These are phyloP conservation scores for Euleptes europaea DNA, from an alignment of 2,113 vertebrate genomes.

Conservation along the genomic window DNA sequence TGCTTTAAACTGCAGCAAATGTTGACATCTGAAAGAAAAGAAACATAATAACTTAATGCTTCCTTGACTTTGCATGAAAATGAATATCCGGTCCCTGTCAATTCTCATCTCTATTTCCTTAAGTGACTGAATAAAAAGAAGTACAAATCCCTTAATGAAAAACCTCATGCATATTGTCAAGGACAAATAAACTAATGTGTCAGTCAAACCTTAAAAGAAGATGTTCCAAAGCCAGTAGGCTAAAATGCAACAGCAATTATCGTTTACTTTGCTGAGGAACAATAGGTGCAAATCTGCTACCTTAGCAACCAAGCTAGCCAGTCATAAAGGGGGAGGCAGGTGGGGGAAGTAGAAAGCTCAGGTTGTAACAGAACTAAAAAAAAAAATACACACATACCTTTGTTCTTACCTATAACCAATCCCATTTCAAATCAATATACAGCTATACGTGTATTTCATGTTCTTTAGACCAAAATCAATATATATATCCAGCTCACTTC, in stretches of 20 bases:
- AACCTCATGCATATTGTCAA: slow-evolving; percentile 62
- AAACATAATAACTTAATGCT: slow-evolving; percentile 73
- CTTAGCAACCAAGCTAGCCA: slow-evolving; percentile 65
- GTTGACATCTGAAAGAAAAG: slow-evolving; percentile 76
- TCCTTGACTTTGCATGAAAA: slow-evolving; percentile 71
- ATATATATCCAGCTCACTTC: not conserved
- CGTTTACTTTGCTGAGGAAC: slow-evolving; percentile 67
- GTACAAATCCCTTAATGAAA: slow-evolving; percentile 68
- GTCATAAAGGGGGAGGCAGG: slow-evolving; percentile 26
- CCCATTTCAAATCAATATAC: slow-evolving; percentile 44
- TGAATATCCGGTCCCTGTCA: slow-evolving; percentile 74
- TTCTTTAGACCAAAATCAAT: slow-evolving; percentile 42
- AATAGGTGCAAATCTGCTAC: slow-evolving; percentile 60
- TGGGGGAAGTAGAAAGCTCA: slow-evolving; percentile 33
- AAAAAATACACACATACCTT: slow-evolving; percentile 8
- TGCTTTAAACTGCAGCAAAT: slow-evolving; percentile 72
- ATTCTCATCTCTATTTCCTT: slow-evolving; percentile 70
- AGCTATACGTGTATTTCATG: slow-evolving; percentile 32
- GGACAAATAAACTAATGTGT: slow-evolving; percentile 70
- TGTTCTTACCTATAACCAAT: slow-evolving; percentile 32
- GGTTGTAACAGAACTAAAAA: slow-evolving; percentile 50
- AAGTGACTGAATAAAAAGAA: slow-evolving; percentile 65
- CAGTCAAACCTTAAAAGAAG: slow-evolving; percentile 66
- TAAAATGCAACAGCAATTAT: slow-evolving; percentile 66
- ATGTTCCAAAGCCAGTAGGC: slow-evolving; percentile 58